phyloP scores from a whole-genome alignment of 2,797 vertebrate genomes.

The Oophaga sylvatica region DNA sequence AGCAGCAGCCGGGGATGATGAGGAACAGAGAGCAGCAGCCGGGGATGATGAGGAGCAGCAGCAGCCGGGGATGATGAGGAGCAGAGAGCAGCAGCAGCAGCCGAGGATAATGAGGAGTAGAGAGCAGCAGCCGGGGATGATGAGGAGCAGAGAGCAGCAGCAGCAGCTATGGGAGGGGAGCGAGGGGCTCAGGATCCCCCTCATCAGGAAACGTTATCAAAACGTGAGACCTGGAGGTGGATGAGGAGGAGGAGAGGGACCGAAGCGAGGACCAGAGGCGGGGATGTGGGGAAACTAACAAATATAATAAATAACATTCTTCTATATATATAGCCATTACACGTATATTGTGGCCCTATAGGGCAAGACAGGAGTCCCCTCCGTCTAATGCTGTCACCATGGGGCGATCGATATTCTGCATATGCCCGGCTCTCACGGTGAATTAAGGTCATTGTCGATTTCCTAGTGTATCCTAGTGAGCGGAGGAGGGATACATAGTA shows the following conservation, averaged over 20 bases:
- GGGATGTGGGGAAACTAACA: background rate
- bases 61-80: no score
- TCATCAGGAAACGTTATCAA: constrained; percentile 46
- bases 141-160: constrained; percentile 39
- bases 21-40: no score
- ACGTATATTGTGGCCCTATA: no score
- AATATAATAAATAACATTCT: background rate
- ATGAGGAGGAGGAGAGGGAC: background rate
- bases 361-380: background rate
- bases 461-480: constrained; percentile 47
- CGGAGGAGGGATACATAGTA: constrained; percentile 19
- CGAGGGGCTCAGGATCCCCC: background rate
- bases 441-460: constrained; percentile 60
- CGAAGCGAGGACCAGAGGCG: background rate
- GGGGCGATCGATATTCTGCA: constrained; percentile 35
- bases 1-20: no score
- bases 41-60: no score
- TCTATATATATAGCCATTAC: background rate
- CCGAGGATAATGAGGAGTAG: no score
- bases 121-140: constrained; percentile 18
- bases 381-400: background rate
- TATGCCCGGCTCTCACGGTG: constrained; percentile 41
- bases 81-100: no score
- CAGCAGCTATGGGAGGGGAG: constrained; percentile 41
- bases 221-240: constrained; percentile 16